Percentiles rank a stretch among this genome's conserved stretches.
Conservation (phyloP, 1,140 invertebrate genomes). For the Druon quercuslanigerum region DNA sequence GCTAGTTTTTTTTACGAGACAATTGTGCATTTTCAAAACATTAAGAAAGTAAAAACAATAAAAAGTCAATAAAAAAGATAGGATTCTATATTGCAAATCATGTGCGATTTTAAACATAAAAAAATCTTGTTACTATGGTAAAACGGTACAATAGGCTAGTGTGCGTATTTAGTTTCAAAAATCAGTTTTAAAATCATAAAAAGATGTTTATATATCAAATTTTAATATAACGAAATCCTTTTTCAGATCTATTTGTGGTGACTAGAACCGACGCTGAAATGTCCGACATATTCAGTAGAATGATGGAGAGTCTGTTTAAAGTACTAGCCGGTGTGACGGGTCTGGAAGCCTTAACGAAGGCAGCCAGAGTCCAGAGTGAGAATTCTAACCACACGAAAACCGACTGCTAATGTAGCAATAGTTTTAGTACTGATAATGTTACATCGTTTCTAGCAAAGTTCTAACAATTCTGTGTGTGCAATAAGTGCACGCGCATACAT, state of each 20-base stretch:
- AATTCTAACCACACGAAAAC: slow-evolving; percentile 65
- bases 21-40: too few species aligned
- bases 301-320: slow-evolving; percentile 82
- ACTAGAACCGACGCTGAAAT: slow-evolving; percentile 80
- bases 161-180: too few species aligned
- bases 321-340: slow-evolving; percentile 78
- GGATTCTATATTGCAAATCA: too few species aligned
- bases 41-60: too few species aligned
- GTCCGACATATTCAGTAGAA: slow-evolving; percentile 78
- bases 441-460: slow-evolving; percentile 1
- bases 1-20: too few species aligned
- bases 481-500: neutral
- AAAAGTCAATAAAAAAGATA: too few species aligned
- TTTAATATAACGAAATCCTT: slow-evolving; percentile 31
- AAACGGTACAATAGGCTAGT: too few species aligned
- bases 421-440: slow-evolving; percentile 34
- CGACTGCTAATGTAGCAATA: slow-evolving; percentile 64
- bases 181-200: slow-evolving; percentile 12
- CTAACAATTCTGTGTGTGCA: neutral
- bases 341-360: slow-evolving; percentile 71
- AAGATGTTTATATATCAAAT: slow-evolving; percentile 3
- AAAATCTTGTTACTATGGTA: too few species aligned
- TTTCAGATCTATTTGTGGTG: slow-evolving; percentile 80
- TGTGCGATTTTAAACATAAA: too few species aligned
- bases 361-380: slow-evolving; percentile 61